Evolutionary conservation across 2,888 invertebrate species (phyloP).

Genomic region (Ornithoptera alexandrae): DNA sequence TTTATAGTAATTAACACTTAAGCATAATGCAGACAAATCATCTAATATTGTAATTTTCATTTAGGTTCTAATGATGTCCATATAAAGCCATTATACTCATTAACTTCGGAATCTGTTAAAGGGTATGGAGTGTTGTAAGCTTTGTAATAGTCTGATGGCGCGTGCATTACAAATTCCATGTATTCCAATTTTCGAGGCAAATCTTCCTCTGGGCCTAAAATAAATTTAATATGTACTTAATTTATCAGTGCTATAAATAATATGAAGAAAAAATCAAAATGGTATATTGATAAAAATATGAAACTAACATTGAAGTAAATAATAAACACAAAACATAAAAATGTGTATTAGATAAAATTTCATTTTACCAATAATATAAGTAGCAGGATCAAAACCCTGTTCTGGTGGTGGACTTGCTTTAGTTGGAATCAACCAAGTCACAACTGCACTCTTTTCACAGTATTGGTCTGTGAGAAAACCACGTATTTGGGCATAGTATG

Average conservation of each 20-base stretch:
- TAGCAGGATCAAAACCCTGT: conserved; percentile 90
- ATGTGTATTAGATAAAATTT: not conserved
- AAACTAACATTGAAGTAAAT: no score
- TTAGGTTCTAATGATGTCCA: conserved; percentile 82
- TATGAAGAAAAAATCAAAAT: no score
- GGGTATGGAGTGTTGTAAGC: conserved; percentile 89
- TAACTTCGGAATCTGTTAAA: conserved; percentile 66
- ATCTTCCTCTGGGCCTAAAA: conserved; percentile 92
- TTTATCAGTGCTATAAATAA: not conserved
- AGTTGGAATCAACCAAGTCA: conserved; percentile 95
- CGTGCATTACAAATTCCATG: conserved; percentile 96
- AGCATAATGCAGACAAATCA: conserved; percentile 22
- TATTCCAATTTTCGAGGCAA: conserved; percentile 90
- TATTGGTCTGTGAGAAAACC: conserved; percentile 95
- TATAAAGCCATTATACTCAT: conserved; percentile 79
- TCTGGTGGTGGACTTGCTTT: conserved; percentile 88
- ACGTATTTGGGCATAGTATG: conserved; percentile 93
- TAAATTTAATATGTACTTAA: not conserved
- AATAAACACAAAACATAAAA: not conserved
- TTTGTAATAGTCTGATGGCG: conserved; percentile 94
- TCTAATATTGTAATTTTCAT: conserved; percentile 49
- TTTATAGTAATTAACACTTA: conserved; percentile 22
- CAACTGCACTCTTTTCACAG: conserved; percentile 94
- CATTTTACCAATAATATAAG: conserved; percentile 89
- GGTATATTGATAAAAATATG: no score